phyloP scores from a whole-genome alignment of 2,797 vertebrate species.

The Setipinna tenuifilis region DNA sequence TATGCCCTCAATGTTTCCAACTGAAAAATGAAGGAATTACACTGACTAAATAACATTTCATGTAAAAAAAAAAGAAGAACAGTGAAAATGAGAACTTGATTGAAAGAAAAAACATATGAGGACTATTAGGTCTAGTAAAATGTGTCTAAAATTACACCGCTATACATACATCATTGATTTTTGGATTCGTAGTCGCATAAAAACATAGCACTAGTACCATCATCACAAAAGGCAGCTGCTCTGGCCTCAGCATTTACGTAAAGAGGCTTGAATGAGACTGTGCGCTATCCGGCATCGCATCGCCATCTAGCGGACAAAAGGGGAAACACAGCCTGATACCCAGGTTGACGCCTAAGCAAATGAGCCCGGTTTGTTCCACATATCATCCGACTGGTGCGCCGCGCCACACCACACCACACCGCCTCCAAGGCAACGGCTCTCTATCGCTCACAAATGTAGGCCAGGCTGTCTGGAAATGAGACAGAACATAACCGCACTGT shows the following conservation, averaged over 20 bases:
- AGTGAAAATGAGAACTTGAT: background rate
- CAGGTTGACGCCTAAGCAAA: constrained; percentile 18
- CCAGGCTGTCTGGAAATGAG: constrained; percentile 44
- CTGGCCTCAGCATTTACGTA: background rate
- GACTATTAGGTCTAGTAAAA: background rate
- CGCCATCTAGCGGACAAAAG: constrained; percentile 52
- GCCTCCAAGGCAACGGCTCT: constrained; percentile 17
- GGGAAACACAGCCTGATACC: background rate
- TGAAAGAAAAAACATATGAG: background rate
- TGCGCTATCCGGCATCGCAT: constrained; percentile 37
- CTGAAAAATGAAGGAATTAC: background rate
- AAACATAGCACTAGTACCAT: background rate
- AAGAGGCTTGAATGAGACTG: background rate
- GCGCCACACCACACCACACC: background rate
- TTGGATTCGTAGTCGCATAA: background rate
- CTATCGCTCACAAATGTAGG: constrained; percentile 42
- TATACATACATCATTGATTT: background rate
- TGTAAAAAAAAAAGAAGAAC: background rate
- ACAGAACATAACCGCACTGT: constrained; percentile 23
- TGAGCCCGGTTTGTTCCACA: constrained; percentile 1
- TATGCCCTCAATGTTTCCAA: background rate
- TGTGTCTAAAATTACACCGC: background rate
- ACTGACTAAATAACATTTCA: background rate
- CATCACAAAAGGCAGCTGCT: background rate
- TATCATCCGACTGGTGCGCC: background rate